These are phyloP conservation scores for Etia nguti DNA, from an alignment of 2,113 vertebrate genomes.

Conservation along the genomic window DNA sequence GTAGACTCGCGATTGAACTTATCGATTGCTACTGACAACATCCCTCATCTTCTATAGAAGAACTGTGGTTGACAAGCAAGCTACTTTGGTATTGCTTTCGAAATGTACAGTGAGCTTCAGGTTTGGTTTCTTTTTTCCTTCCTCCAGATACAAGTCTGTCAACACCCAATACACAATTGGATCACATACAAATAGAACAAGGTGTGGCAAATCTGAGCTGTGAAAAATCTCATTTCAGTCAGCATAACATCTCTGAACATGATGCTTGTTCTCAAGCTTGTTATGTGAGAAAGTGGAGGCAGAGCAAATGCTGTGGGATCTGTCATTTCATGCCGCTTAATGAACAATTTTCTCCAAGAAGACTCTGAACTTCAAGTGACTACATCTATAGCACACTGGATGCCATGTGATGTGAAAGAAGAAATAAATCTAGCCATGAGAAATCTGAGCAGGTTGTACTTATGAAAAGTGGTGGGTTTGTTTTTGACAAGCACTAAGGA, in stretches of 20 bases:
- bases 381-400: conserved; percentile 17
- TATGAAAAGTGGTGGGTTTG: conserved; percentile 44
- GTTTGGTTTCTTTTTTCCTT: neutral
- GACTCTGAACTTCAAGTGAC: neutral
- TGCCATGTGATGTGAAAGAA: neutral
- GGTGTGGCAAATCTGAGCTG: neutral
- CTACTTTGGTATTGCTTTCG: neutral
- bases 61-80: neutral
- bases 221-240: neutral
- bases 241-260: neutral
- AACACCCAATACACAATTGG: neutral
- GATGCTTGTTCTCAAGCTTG: neutral
- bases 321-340: conserved; percentile 2
- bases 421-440: neutral
- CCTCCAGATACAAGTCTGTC: neutral
- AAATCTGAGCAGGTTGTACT: conserved; percentile 19
- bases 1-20: conserved; percentile 7
- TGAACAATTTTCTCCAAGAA: neutral
- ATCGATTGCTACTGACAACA: conserved; percentile 31
- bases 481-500: conserved; percentile 54
- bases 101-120: neutral
- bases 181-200: neutral
- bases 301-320: neutral
- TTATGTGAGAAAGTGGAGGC: neutral
- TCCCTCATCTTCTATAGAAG: neutral